phyloP scores from a whole-genome alignment of 2,888 invertebrate genomes.

The Stenolophus ochropezus region DNA sequence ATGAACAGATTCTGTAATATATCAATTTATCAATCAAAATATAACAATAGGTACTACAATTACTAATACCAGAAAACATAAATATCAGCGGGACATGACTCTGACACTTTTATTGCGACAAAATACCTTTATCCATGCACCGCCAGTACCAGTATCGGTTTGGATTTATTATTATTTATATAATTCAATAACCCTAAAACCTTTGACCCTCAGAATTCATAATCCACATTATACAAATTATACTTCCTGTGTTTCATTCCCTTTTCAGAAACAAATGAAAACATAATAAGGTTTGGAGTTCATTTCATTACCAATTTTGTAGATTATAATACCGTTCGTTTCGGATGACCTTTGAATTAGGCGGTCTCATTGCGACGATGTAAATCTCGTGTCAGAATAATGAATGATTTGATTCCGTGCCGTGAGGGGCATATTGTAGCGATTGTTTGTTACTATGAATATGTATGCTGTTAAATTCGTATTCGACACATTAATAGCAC shows the following conservation, averaged over 20 bases:
- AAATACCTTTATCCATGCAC: too few species aligned
- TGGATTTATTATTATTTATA: too few species aligned
- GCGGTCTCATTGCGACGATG: slow-evolving; percentile 22
- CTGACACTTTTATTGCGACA: too few species aligned
- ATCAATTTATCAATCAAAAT: too few species aligned
- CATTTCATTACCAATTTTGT: slow-evolving; percentile 4
- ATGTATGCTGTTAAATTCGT: slow-evolving; percentile 29
- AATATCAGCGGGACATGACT: too few species aligned
- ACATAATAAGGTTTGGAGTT: background rate
- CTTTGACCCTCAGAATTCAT: background rate
- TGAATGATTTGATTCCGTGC: slow-evolving; percentile 38
- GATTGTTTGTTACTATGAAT: slow-evolving; percentile 35
- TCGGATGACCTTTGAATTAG: slow-evolving; percentile 26
- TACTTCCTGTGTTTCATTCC: background rate
- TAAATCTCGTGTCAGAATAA: slow-evolving; percentile 19
- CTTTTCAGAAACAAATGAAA: background rate
- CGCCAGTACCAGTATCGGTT: too few species aligned
- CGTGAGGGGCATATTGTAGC: background rate
- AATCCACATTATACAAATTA: background rate
- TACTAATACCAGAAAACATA: too few species aligned
- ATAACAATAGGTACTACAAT: too few species aligned
- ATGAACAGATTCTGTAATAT: too few species aligned
- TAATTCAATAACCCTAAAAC: background rate
- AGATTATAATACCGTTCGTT: slow-evolving; percentile 16
- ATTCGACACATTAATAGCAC: slow-evolving; percentile 2